These are phyloP conservation scores for Hozukius guyotensis DNA, from an alignment of 2,797 vertebrate species.

Conservation along the genomic window DNA sequence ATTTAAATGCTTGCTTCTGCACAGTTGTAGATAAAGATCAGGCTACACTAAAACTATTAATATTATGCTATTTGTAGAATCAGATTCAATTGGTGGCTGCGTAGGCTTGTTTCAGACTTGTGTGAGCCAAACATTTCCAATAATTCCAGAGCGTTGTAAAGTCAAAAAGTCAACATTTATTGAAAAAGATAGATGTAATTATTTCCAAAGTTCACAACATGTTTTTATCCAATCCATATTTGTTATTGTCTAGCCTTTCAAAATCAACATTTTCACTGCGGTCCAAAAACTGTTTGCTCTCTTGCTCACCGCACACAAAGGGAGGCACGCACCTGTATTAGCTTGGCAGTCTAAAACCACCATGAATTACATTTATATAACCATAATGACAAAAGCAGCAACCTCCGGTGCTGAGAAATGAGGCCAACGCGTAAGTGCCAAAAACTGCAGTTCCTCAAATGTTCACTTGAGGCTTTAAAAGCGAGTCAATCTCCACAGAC, in stretches of 20 bases:
- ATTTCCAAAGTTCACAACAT: neutral
- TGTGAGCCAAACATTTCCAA: neutral
- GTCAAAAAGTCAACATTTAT: neutral
- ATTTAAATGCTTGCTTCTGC: neutral
- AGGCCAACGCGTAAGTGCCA: rapidly evolving
- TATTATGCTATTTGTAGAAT: neutral
- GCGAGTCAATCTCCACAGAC: no score
- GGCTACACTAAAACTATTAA: neutral
- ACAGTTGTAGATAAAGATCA: neutral
- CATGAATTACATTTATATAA: no score
- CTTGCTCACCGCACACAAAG: no score
- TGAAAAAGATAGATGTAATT: neutral
- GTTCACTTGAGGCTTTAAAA: no score
- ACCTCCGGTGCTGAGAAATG: no score
- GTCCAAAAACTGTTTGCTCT: neutral
- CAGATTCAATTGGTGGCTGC: no score
- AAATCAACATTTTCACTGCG: neutral
- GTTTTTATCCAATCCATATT: neutral
- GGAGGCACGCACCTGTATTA: no score
- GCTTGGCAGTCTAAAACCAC: no score
- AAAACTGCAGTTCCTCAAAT: no score
- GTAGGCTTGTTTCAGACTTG: neutral
- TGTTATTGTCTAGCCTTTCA: neutral
- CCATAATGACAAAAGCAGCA: no score
- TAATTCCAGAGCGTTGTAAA: neutral